Evolutionary conservation across 2,113 vertebrate species (phyloP).

Genomic region (Pristiophorus japonicus): DNA sequence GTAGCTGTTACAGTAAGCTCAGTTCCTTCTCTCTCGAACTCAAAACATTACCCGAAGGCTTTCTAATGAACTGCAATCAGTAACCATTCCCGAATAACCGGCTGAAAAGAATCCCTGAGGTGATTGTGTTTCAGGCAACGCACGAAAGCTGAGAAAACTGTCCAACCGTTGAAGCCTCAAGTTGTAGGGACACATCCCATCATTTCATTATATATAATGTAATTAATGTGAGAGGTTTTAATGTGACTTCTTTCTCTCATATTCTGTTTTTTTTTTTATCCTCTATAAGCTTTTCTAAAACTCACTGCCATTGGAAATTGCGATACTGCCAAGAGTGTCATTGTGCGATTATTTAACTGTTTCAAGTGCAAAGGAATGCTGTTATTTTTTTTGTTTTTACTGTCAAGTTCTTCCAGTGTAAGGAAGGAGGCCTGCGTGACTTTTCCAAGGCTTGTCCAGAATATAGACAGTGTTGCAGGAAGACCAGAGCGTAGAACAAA

Average conservation of each 20-base stretch:
- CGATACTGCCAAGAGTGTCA: neutral
- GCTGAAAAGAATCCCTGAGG: neutral
- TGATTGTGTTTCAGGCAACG: neutral
- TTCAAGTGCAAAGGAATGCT: neutral
- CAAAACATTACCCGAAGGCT: neutral
- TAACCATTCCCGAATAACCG: neutral
- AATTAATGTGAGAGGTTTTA: neutral
- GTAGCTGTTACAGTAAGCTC: neutral
- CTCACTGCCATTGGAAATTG: slow-evolving; percentile 16
- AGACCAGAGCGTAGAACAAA: neutral
- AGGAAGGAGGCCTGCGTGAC: neutral
- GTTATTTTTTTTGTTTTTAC: neutral
- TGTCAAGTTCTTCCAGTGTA: neutral
- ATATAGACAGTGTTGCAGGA: neutral
- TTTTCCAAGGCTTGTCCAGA: neutral
- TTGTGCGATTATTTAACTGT: slow-evolving; percentile 25
- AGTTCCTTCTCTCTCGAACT: neutral
- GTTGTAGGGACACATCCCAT: neutral
- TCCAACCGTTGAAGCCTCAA: neutral
- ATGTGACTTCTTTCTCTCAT: neutral
- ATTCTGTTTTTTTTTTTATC: neutral
- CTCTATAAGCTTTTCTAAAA: neutral
- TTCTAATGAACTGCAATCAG: neutral
- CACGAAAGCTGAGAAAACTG: neutral
- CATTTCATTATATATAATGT: slow-evolving; percentile 7